phyloP scores from a whole-genome alignment of 2,113 vertebrate species.

The Malurus elegans region DNA sequence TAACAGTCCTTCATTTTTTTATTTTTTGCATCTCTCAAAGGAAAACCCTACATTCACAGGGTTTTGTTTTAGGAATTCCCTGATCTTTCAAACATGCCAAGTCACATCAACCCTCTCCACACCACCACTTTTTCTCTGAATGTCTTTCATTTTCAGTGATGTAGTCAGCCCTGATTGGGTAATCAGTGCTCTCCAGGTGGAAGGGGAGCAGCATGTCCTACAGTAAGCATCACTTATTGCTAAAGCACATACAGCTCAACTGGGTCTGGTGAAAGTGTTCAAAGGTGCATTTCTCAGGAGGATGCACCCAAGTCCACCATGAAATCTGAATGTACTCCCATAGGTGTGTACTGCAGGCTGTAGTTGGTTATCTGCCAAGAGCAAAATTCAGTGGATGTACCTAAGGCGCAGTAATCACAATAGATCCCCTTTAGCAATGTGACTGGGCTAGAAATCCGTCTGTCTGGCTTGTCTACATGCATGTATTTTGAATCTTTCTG shows the following conservation, averaged over 20 bases:
- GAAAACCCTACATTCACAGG: background rate
- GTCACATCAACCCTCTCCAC: background rate
- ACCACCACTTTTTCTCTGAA: background rate
- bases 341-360: background rate
- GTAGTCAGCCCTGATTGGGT: background rate
- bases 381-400: accelerated
- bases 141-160: background rate
- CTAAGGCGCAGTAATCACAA: background rate
- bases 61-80: background rate
- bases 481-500: background rate
- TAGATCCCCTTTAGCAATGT: background rate
- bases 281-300: background rate
- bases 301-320: background rate
- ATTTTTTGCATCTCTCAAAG: background rate
- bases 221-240: background rate
- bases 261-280: background rate
- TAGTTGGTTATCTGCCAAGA: background rate
- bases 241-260: background rate
- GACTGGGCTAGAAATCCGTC: background rate
- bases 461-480: background rate
- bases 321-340: background rate
- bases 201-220: background rate
- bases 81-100: background rate
- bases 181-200: background rate
- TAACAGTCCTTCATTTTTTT: background rate